A percentile compares a stretch with the other conserved stretches of the same genome.
phyloP scores from a whole-genome alignment of 2,797 vertebrate genomes.

The Acanthiza pusilla region DNA sequence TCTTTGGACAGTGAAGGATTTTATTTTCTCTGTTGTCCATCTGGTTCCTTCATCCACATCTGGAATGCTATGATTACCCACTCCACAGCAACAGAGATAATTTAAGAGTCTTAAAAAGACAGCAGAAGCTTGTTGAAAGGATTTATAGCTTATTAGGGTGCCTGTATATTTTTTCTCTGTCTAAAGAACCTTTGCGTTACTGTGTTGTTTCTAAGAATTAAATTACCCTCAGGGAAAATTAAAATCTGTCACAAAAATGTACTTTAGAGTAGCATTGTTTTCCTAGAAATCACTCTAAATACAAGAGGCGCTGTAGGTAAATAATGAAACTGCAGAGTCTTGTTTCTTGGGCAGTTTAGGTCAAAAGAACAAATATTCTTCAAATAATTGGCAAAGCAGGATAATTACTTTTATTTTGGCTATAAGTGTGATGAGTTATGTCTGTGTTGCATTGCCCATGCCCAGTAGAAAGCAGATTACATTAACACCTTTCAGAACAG shows the following conservation, averaged over 20 bases:
- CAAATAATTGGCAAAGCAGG: background rate
- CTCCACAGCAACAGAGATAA: constrained; percentile 6
- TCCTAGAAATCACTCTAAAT: background rate
- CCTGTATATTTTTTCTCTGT: background rate
- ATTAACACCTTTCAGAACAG: background rate
- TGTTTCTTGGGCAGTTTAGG: background rate
- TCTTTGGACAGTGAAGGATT: background rate
- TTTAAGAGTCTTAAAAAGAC: constrained; percentile 5
- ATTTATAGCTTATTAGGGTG: background rate
- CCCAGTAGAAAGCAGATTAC: background rate
- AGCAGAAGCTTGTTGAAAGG: background rate
- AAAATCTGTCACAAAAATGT: background rate
- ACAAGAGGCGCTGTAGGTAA: background rate
- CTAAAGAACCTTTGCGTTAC: background rate
- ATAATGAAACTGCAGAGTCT: background rate
- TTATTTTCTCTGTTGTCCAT: constrained; percentile 9
- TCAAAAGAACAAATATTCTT: background rate
- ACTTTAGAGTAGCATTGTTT: background rate
- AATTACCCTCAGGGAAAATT: background rate
- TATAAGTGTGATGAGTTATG: background rate
- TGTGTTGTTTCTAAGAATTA: background rate
- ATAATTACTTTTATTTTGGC: background rate
- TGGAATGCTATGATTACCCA: constrained; percentile 42
- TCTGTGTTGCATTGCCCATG: background rate
- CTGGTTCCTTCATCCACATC: constrained; percentile 6